Base-by-base conservation (phyloP, 2,797 vertebrate genomes). In the Chloroceryle amazona region DNA sequence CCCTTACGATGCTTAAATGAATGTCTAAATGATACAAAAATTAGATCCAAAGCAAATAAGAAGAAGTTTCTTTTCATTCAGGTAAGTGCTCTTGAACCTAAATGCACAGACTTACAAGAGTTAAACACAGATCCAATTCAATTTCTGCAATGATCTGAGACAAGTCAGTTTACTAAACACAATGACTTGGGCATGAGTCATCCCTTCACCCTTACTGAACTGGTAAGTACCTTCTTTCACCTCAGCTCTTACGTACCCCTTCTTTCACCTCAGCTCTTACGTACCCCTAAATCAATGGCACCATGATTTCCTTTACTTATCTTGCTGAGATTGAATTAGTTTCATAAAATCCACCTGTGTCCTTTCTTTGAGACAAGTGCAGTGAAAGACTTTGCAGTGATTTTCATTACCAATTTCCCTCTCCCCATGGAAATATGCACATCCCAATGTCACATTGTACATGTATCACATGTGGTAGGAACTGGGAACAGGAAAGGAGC, bases 401-500 rank as follows among this genome's bases (percentile, higher is more conserved):
- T 21, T 70, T 92, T 66, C 23, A 5, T 41, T 73, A 81, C 11
- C 35, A 63, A 18, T 66, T 86, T 94, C 80, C 25, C 51, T 81
- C 74, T 70, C 81, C 5, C 8, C 51, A 51, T 37, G 73, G 42
- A 42, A 91, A 60, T 13, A 28, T 51, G 26, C 49, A 51, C 49
- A 51, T 51, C 49, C 81, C 9, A 1, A 79, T 88, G 75, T 42
- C 55, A 49, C 21, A 42, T 4, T 65, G 33, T 41, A 84, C 37
- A 37, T 0, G 9, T 55, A 44, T 13, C 44, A 47, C 7, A 9
- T 1, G 3, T 55, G 31, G 46, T 21, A 29, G 70, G 60, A 93
- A 31, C 8, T 12, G 3, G 13, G 28, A 86, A 67, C 0, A 0
- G 4, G 47, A 73, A 7, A 65, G 44, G 52, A 83, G 15, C 10